These are phyloP conservation scores for Distichodus sexfasciatus DNA, from an alignment of 2,797 vertebrate genomes.

Conservation along the genomic window DNA sequence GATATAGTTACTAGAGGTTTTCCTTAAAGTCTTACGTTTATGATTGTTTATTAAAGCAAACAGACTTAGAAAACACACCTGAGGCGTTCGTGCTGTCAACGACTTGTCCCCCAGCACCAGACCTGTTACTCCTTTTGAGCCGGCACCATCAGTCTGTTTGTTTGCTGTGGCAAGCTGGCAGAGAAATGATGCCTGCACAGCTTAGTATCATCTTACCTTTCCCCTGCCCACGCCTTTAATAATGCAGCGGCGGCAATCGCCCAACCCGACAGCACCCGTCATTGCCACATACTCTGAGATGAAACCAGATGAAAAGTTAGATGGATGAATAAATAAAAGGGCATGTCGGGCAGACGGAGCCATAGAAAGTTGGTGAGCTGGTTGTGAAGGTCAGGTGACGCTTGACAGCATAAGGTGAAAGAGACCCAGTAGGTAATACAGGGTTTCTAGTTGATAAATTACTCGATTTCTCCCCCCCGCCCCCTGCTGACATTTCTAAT, in stretches of 20 bases:
- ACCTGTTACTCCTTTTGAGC: constrained; percentile 24
- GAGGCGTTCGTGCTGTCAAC: not conserved
- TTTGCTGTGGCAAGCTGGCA: constrained; percentile 22
- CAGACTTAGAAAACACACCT: not conserved
- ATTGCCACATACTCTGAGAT: not conserved
- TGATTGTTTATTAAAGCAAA: not conserved
- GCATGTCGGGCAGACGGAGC: not conserved
- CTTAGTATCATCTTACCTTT: constrained; percentile 50
- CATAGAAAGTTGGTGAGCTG: constrained; percentile 9
- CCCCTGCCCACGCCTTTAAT: constrained; percentile 61
- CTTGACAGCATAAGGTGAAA: not conserved
- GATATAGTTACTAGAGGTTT: not conserved
- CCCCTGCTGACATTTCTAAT: not conserved
- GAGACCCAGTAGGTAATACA: not conserved
- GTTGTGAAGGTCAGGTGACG: constrained; percentile 7
- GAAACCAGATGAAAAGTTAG: constrained; percentile 24
- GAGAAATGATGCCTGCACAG: constrained; percentile 18
- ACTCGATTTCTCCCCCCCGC: too few relatives aligned
- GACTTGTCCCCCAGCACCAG: not conserved
- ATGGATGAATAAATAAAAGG: constrained; percentile 39
- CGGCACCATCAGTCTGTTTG: not conserved
- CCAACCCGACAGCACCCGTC: constrained; percentile 22
- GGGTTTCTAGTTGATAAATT: not conserved
- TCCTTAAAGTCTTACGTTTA: not conserved
- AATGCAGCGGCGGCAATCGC: constrained; percentile 56